Conservation (phyloP, 2,113 vertebrate species). For the Crotalus tigris region DNA sequence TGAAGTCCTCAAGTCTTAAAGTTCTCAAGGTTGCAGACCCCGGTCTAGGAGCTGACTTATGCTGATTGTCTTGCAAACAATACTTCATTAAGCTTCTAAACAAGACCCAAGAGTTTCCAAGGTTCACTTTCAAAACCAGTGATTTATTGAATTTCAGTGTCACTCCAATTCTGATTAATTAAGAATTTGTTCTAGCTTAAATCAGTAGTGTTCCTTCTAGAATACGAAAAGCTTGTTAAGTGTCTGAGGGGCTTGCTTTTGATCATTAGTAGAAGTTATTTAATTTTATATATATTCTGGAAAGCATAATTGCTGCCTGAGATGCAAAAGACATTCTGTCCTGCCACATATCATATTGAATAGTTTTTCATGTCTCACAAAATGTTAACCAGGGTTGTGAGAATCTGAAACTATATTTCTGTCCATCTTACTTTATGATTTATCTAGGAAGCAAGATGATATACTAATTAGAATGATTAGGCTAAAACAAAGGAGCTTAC, state of each 20-base stretch:
- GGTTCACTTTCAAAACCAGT: background rate
- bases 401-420: background rate
- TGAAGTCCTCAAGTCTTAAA: no score
- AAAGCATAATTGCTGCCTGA: background rate
- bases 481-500: background rate
- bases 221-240: background rate
- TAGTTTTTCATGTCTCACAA: background rate
- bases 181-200: background rate
- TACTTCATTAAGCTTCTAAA: background rate
- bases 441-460: background rate
- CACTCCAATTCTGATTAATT: background rate
- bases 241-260: background rate
- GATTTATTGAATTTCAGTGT: background rate
- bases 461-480: background rate
- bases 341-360: background rate
- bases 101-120: background rate
- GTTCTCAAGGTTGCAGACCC: no score
- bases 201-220: constrained; percentile 19
- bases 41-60: background rate
- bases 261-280: constrained; percentile 4
- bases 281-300: constrained; percentile 25
- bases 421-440: background rate
- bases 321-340: background rate
- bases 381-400: background rate
- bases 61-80: background rate